Percentiles rank a stretch among this genome's conserved stretches.
Evolutionary conservation across 2,797 vertebrate species (phyloP).

Genomic region (Sciurus vulgaris): DNA sequence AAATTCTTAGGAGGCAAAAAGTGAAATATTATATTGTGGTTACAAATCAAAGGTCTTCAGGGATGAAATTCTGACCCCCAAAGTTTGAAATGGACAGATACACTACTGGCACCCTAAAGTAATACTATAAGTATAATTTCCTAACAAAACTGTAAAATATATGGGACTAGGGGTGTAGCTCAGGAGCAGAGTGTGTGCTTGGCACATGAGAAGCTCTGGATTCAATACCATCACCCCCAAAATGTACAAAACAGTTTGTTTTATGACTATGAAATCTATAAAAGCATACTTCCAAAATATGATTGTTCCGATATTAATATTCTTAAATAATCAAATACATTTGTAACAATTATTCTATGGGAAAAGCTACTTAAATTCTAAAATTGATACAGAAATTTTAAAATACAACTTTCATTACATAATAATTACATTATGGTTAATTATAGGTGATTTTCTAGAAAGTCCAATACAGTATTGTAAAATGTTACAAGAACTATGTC

Average conservation of each 20-base stretch:
- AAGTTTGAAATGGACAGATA: neutral
- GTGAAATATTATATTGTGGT: neutral
- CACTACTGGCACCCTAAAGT: neutral
- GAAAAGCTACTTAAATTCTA: neutral
- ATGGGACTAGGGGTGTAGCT: neutral
- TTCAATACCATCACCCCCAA: neutral
- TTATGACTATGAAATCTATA: neutral
- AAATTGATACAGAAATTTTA: neutral
- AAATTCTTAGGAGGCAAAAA: neutral
- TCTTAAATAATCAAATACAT: neutral
- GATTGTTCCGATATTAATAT: neutral
- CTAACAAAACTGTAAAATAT: neutral
- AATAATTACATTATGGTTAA: slow-evolving; percentile 20
- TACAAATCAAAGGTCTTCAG: neutral
- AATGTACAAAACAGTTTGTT: neutral
- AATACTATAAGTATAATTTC: neutral
- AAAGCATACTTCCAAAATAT: neutral
- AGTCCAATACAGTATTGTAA: neutral
- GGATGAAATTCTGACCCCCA: neutral
- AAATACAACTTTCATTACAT: neutral
- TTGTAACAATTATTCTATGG: neutral
- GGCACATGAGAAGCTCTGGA: neutral
- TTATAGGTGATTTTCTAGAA: neutral
- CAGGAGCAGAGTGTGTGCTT: neutral
- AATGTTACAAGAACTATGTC: neutral